These are phyloP conservation scores for Neogobius melanostomus DNA, from an alignment of 2,113 vertebrate genomes.

Conservation along the genomic window DNA sequence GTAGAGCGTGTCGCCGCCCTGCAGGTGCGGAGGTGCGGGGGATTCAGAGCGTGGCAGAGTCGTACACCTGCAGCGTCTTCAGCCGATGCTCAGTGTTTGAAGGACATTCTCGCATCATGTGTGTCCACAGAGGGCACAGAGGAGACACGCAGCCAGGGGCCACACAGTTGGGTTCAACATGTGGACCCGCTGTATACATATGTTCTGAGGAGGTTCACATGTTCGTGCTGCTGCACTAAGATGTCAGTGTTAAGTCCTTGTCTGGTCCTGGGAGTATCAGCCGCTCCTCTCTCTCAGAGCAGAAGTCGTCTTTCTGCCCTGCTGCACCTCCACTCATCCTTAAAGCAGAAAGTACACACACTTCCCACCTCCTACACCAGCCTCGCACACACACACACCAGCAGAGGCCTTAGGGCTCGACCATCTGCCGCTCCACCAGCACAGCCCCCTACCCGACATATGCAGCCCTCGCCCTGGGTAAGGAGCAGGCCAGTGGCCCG, in stretches of 20 bases:
- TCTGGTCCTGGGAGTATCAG: conserved; percentile 10
- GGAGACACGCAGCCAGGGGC: conserved; percentile 49
- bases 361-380: conserved; percentile 28
- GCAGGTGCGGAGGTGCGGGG: conserved; percentile 55
- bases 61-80: conserved; percentile 68
- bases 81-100: conserved; percentile 34
- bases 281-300: conserved; percentile 37
- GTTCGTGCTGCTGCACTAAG: no score
- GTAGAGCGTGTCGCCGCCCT: conserved; percentile 66
- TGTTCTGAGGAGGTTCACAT: no score
- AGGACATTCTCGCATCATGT: conserved; percentile 44
- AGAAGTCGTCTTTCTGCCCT: conserved; percentile 72
- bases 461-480: conserved; percentile 76
- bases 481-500: conserved; percentile 66
- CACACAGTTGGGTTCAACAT: neutral
- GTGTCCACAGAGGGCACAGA: conserved; percentile 46
- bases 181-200: no score
- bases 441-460: conserved; percentile 67
- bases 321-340: conserved; percentile 62
- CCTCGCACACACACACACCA: conserved; percentile 44
- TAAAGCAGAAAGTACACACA: conserved; percentile 60
- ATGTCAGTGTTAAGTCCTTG: neutral
- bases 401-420: conserved; percentile 67
- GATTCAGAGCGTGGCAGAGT: conserved; percentile 73
- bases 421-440: conserved; percentile 69